Evolutionary conservation across 35 echinoderm and acorn worm genomes (phyloP).

Genomic region (Hemicentrotus pulcherrimus): DNA sequence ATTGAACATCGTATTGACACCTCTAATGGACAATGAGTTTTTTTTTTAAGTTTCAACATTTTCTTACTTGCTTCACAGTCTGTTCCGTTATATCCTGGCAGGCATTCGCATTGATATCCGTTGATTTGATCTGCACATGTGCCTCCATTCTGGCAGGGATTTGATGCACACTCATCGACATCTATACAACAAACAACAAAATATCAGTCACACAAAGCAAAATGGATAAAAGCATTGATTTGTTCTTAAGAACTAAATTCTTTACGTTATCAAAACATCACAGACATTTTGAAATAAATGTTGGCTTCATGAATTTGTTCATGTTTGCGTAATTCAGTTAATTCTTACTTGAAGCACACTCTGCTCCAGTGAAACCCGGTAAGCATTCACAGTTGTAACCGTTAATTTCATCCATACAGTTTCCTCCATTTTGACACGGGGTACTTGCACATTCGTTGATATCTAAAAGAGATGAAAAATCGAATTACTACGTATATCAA

Average conservation of each 20-base stretch:
- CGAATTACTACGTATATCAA: too few relatives aligned
- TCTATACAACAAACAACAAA: neutral
- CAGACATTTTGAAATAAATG: too few relatives aligned
- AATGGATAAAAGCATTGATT: neutral
- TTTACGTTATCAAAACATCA: too few relatives aligned
- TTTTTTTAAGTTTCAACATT: too few relatives aligned
- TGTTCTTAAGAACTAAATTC: too few relatives aligned
- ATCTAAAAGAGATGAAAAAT: neutral
- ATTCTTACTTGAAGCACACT: constrained; percentile 48
- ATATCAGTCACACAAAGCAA: neutral
- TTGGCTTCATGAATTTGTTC: too few relatives aligned
- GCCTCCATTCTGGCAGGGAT: constrained; percentile 52
- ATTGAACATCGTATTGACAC: neutral
- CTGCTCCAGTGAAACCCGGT: constrained; percentile 48
- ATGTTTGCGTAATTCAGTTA: neutral
- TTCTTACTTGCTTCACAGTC: constrained; percentile 30
- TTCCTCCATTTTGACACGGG: constrained; percentile 59
- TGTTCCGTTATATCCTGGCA: constrained; percentile 43
- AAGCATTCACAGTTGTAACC: constrained; percentile 54
- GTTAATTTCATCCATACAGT: constrained; percentile 55
- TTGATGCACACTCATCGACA: constrained; percentile 54
- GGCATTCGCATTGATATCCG: constrained; percentile 46
- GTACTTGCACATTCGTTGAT: constrained; percentile 63
- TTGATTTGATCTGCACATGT: constrained; percentile 54
- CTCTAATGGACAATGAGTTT: too few relatives aligned